Base-by-base conservation (phyloP, 2,888 invertebrate species). In the Argyra leucocephala region DNA sequence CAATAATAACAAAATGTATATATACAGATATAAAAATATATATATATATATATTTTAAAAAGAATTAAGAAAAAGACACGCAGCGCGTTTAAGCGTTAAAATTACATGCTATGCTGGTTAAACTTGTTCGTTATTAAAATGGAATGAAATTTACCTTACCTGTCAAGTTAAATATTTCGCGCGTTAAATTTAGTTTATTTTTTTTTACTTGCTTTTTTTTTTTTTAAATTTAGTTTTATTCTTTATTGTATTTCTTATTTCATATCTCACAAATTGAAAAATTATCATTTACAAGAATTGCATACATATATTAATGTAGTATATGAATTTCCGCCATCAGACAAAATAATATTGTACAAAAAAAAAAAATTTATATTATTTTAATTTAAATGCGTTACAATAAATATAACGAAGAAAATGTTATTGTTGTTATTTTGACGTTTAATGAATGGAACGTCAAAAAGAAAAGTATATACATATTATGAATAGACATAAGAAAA, bases 291-390 rank as follows among this genome's bases (percentile, higher is more conserved):
- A 23, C 1, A 18, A 23, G 23, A 59, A 23, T 23, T 5, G 6
- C 23, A 7, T 21, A 57, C 9, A n/a, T n/a, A n/a, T n/a, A n/a
- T n/a, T n/a, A n/a, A n/a, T n/a, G n/a, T n/a, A n/a, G n/a, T n/a
- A 18, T 23, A 22, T 57, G 22, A 59, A n/a, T 59, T 59, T 59
- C 59, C 59, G 59, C 59, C 59, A 59, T 59, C 59, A 59, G 59
- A 59, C 59, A 59, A n/a, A n/a, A n/a, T n/a, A n/a, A 23, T 59
- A 59, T 23, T 59, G 59, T 59, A 23, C 59, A 59, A n/a, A 18
- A 48, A 18, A 18, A 18, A 5, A 18, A 37, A 37, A 18, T 48
- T 48, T 48, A 48, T n/a, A 12, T 9, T 48, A 18, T 18, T n/a
- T n/a, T n/a, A n/a, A n/a, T n/a, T n/a, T 31, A 10, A 31, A 31